Conservation (phyloP, 35 echinoderm and acorn worm species). For the Patiria miniata region DNA sequence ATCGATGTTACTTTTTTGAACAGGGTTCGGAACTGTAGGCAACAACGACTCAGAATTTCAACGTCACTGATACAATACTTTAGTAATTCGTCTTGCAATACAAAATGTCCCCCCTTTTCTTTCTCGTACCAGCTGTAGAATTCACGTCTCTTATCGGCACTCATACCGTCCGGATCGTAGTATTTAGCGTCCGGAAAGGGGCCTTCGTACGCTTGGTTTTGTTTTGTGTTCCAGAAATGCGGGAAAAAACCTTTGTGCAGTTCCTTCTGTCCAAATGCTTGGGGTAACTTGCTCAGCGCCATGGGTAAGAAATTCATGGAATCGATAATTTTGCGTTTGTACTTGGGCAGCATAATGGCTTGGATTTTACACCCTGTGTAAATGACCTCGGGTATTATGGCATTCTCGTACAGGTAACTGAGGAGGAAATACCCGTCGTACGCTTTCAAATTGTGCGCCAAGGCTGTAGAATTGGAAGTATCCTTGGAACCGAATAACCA, state of each 20-base stretch:
- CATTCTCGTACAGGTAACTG: conserved; percentile 31
- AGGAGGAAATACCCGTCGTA: conserved; percentile 78
- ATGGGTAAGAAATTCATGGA: conserved; percentile 80
- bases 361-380: conserved; percentile 68
- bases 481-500: conserved; percentile 46
- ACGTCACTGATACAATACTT: conserved; percentile 72
- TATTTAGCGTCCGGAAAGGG: conserved; percentile 4
- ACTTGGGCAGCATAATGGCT: conserved; percentile 18
- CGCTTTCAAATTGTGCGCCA: conserved; percentile 77
- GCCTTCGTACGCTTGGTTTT: conserved; percentile 55
- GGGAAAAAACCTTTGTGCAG: conserved; percentile 79
- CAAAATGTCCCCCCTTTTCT: conserved; percentile 33
- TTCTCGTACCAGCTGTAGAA: conserved; percentile 59
- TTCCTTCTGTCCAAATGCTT: conserved; percentile 64
- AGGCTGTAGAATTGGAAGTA: conserved; percentile 27
- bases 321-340: conserved; percentile 58
- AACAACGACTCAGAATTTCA: conserved; percentile 62
- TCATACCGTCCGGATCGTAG: conserved; percentile 75
- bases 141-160: background rate
- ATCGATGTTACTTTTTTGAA: conserved; percentile 40
- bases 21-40: conserved; percentile 54
- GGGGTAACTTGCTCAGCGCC: conserved; percentile 55
- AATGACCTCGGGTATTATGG: conserved; percentile 62
- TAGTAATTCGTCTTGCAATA: conserved; percentile 55
- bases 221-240: conserved; percentile 58